Evolutionary conservation across 92 coral and sea anemone genomes (phyloP).

Genomic region (Nematostella vectensis): DNA sequence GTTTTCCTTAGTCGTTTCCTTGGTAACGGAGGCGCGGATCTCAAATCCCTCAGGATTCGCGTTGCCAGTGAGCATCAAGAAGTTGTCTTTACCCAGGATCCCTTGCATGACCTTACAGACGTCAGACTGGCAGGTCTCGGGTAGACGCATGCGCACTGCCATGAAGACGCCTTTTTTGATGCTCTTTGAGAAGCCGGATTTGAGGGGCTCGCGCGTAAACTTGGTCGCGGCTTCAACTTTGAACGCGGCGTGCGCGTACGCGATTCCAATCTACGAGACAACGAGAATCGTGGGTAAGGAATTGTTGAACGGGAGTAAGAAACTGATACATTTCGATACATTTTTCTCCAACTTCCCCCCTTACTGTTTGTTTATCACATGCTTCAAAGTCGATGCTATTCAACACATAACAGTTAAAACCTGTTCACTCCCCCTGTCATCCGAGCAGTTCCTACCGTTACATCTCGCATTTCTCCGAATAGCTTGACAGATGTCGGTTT

Average conservation of each 20-base stretch:
- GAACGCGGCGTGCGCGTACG: constrained; percentile 14
- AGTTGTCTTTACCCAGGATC: constrained; percentile 13
- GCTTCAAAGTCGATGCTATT: too few species aligned
- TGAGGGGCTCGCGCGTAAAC: constrained; percentile 19
- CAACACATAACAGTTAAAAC: too few species aligned
- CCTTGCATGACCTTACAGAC: constrained; percentile 14
- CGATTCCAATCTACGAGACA: constrained; percentile 20
- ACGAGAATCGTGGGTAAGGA: too few species aligned
- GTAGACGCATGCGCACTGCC: constrained; percentile 10
- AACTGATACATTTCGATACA: too few species aligned
- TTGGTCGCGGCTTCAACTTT: constrained; percentile 2
- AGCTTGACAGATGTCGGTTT: constrained; percentile 3
- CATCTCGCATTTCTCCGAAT: constrained; percentile 13
- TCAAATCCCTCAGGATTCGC: constrained; percentile 5
- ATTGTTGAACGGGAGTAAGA: too few species aligned
- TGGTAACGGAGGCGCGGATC: constrained; percentile 11
- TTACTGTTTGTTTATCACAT: too few species aligned
- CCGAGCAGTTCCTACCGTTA: constrained; percentile 12
- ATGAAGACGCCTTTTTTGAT: constrained; percentile 18
- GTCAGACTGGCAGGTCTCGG: constrained; percentile 5
- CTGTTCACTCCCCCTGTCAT: too few species aligned
- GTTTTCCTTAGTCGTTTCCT: constrained; percentile 10
- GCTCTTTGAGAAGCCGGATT: constrained; percentile 7
- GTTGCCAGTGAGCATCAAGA: constrained; percentile 14
- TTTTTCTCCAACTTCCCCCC: too few species aligned